These are phyloP conservation scores for Oriolus oriolus DNA, from an alignment of 2,113 vertebrate genomes.

Conservation along the genomic window DNA sequence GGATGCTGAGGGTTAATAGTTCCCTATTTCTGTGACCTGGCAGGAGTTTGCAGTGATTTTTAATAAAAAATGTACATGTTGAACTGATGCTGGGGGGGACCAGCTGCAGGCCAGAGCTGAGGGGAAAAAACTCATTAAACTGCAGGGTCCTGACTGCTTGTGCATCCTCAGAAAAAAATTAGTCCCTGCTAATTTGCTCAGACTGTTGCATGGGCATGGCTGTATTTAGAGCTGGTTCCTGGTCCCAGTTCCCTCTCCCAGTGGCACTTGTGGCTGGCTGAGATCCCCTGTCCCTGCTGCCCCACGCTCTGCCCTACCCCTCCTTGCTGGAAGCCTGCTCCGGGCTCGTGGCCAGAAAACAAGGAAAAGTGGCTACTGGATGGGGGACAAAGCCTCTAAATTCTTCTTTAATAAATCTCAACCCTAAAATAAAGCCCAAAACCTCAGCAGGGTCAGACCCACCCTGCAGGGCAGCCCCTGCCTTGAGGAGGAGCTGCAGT, in stretches of 20 bases:
- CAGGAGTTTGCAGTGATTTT: background rate
- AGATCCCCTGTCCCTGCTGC: background rate
- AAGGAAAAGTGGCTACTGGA: background rate
- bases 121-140: background rate
- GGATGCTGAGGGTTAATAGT: background rate
- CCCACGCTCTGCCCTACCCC: background rate
- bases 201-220: background rate
- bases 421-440: background rate
- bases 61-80: rapidly evolving
- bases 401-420: background rate
- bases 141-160: rapidly evolving
- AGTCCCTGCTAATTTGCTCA: background rate
- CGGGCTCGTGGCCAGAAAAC: background rate
- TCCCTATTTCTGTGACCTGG: background rate
- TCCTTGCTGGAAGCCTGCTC: background rate
- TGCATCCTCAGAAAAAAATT: background rate
- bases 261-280: background rate
- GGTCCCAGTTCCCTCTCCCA: background rate
- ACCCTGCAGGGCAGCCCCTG: background rate
- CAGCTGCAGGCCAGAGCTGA: background rate
- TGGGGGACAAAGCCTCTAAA: background rate
- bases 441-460: background rate
- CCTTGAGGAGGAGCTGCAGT: background rate
- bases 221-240: background rate
- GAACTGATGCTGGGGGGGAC: background rate